These are phyloP conservation scores for Adelognathus sp. DNA, from an alignment of 2,888 invertebrate genomes.

Conservation along the genomic window DNA sequence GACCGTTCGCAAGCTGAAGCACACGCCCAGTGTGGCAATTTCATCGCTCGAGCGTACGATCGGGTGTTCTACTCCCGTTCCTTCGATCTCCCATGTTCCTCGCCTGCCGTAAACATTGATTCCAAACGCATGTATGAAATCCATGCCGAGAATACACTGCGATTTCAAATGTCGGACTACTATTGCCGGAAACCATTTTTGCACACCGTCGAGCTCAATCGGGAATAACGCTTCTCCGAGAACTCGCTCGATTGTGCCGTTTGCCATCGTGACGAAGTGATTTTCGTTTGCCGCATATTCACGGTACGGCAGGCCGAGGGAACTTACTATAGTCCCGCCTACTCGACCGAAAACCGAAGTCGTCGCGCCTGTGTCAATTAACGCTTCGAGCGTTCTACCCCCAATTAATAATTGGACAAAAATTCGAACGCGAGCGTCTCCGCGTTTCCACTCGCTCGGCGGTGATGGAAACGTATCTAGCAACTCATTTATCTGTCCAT, in stretches of 20 bases:
- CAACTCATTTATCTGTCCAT: no score
- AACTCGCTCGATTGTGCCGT: not conserved
- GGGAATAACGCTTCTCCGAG: not conserved
- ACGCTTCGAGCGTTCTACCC: not conserved
- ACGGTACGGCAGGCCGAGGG: not conserved
- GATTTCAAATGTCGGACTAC: not conserved
- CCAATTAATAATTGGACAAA: not conserved
- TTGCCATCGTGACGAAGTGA: not conserved
- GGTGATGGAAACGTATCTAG: not conserved
- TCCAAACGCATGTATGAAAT: no score
- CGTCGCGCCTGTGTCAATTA: not conserved
- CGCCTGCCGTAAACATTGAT: no score
- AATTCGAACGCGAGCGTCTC: not conserved
- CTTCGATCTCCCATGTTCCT: no score
- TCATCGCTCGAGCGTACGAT: no score
- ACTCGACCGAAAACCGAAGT: not conserved
- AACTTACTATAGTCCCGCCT: not conserved
- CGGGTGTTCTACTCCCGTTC: no score
- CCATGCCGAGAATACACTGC: no score
- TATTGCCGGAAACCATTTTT: not conserved
- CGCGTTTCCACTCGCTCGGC: not conserved
- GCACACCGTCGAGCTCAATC: not conserved
- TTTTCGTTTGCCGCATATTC: not conserved
- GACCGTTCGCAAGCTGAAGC: no score
- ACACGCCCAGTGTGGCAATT: no score